These are phyloP conservation scores for Drosophila limbata DNA, from an alignment of 2,888 invertebrate genomes.

Conservation along the genomic window DNA sequence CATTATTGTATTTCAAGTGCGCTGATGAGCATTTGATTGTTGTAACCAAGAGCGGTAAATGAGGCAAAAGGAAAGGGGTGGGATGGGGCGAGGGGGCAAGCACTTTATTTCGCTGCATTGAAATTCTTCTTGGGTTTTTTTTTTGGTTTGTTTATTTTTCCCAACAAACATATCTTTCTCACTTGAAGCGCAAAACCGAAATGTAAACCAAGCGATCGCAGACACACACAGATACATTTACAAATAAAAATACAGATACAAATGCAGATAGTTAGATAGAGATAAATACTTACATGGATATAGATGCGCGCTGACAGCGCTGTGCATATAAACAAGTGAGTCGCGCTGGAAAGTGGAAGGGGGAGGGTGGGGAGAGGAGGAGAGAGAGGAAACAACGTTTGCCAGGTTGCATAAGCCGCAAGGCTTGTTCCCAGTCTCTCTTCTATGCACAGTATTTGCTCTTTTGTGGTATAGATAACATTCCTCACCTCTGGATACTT, in stretches of 20 bases:
- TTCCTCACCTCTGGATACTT: slow-evolving; percentile 26
- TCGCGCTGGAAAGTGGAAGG: slow-evolving; percentile 10
- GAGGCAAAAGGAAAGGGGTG: neutral
- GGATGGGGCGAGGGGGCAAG: neutral
- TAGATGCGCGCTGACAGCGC: slow-evolving; percentile 36
- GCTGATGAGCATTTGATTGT: slow-evolving; percentile 82
- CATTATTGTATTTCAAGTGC: slow-evolving; percentile 77
- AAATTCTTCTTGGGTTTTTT: slow-evolving; percentile 22
- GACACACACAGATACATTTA: slow-evolving; percentile 33
- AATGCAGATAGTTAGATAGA: slow-evolving; percentile 41
- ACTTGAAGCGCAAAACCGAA: slow-evolving; percentile 72
- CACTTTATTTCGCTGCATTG: slow-evolving; percentile 37
- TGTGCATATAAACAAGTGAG: slow-evolving; percentile 50
- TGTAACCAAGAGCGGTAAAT: slow-evolving; percentile 49
- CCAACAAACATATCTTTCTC: slow-evolving; percentile 76
- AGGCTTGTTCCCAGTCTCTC: slow-evolving; percentile 22
- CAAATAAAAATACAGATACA: slow-evolving; percentile 20
- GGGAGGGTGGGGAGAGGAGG: neutral
- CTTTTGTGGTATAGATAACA: slow-evolving; percentile 60
- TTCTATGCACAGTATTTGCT: slow-evolving; percentile 46
- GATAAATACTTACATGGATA: slow-evolving; percentile 49
- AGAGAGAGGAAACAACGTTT: neutral
- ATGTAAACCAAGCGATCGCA: slow-evolving; percentile 68
- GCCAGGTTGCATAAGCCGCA: slow-evolving; percentile 61
- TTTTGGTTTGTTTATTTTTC: slow-evolving; percentile 70